Evolutionary conservation across 2,797 vertebrate species (phyloP).

Genomic region (Trachurus trachurus): DNA sequence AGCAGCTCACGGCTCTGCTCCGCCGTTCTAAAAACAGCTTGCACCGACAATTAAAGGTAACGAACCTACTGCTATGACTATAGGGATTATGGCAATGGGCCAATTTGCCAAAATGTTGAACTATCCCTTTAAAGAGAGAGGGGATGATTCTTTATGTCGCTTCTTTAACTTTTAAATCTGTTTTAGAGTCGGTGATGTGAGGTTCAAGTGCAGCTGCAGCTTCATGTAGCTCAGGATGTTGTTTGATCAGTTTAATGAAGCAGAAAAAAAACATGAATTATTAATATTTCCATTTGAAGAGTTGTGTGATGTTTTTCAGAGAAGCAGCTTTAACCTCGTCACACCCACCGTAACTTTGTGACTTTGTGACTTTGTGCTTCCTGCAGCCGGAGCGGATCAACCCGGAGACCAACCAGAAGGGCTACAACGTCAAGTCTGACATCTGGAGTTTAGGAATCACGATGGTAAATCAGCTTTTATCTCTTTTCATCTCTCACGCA

Average conservation of each 20-base stretch:
- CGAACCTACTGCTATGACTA: too few species aligned
- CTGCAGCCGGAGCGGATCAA: conserved; percentile 97
- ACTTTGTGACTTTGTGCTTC: conserved; percentile 31
- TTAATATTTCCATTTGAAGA: background rate
- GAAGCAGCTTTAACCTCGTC: background rate
- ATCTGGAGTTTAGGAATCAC: conserved; percentile 99
- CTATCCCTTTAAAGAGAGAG: too few species aligned
- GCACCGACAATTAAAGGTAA: too few species aligned
- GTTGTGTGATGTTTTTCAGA: too few species aligned
- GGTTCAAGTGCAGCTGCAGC: too few species aligned
- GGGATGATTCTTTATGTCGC: too few species aligned
- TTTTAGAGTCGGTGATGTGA: background rate
- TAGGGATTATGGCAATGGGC: too few species aligned
- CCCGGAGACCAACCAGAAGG: conserved; percentile 97
- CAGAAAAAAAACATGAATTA: background rate
- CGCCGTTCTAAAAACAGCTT: too few species aligned
- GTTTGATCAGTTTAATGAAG: background rate
- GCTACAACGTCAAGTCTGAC: conserved; percentile 98
- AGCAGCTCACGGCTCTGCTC: too few species aligned
- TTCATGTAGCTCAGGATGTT: too few species aligned
- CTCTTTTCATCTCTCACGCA: background rate
- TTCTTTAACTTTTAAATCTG: background rate
- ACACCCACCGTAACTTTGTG: too few species aligned
- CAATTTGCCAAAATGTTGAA: too few species aligned
- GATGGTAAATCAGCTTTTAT: conserved; percentile 85